A percentile compares a stretch with the other conserved stretches of the same genome.
Conservation (phyloP, 2,888 invertebrate species). For the Alviniconcha strummeri region DNA sequence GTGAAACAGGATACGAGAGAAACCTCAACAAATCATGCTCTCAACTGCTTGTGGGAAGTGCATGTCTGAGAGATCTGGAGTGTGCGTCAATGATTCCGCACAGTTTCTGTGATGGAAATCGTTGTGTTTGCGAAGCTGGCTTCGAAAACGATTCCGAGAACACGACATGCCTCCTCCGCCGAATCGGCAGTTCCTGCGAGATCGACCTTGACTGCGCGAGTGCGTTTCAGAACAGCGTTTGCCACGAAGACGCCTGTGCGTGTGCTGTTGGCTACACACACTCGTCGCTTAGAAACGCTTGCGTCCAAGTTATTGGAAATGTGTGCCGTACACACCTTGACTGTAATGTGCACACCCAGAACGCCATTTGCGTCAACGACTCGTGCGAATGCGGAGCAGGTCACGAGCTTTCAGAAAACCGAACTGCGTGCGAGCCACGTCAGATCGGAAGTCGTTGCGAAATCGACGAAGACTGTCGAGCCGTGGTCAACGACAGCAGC, state of each 20-base stretch:
- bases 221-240: not conserved
- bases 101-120: not conserved
- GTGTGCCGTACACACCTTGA: not conserved
- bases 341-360: not conserved
- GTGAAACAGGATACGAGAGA: not conserved
- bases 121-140: not conserved
- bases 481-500: too few species aligned
- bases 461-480: not conserved
- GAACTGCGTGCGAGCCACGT: not conserved
- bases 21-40: not conserved
- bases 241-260: not conserved
- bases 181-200: not conserved
- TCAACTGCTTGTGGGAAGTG: not conserved
- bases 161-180: not conserved
- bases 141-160: not conserved
- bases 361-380: not conserved
- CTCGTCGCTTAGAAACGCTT: not conserved
- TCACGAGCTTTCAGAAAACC: not conserved
- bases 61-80: not conserved
- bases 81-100: slow-evolving; percentile 1
- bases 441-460: not conserved
- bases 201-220: not conserved
- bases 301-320: slow-evolving; percentile 1
- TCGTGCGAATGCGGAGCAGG: slow-evolving; percentile 7
- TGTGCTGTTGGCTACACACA: not conserved